These are phyloP conservation scores for Scaptomyza parva DNA, from an alignment of 2,888 invertebrate genomes.

Conservation along the genomic window DNA sequence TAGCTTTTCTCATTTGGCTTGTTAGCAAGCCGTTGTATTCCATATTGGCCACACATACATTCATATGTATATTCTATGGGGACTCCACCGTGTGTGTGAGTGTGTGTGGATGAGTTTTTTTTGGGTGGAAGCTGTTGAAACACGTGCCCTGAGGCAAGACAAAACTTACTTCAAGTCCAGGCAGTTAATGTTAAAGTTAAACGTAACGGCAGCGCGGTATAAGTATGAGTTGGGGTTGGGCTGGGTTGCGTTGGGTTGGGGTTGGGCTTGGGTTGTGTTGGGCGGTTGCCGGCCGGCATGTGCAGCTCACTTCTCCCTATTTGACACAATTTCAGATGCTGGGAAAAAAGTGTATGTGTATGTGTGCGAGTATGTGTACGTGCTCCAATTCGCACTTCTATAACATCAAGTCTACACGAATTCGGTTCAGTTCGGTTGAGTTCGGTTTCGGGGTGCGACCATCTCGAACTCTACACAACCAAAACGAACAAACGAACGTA, in stretches of 20 bases:
- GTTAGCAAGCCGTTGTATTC: constrained; percentile 2
- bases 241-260: neutral
- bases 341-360: constrained; percentile 3
- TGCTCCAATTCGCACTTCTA: constrained; percentile 46
- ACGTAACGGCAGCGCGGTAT: too few relatives aligned
- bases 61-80: constrained; percentile 13
- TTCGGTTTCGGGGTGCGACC: constrained; percentile 15
- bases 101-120: neutral
- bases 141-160: constrained; percentile 16
- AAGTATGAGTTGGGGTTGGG: neutral
- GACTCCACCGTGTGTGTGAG: neutral
- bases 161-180: neutral
- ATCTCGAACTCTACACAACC: constrained; percentile 39
- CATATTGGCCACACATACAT: constrained; percentile 13
- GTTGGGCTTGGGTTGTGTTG: neutral
- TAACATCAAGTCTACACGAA: constrained; percentile 44
- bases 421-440: constrained; percentile 3
- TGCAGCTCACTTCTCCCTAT: neutral
- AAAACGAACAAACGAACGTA: neutral
- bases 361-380: constrained; percentile 11
- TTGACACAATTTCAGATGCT: constrained; percentile 67
- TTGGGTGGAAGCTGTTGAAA: neutral
- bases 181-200: neutral
- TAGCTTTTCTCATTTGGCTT: constrained; percentile 5
- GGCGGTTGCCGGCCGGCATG: neutral